Evolutionary conservation across 2,797 vertebrate genomes (phyloP).

Genomic region (Pipistrellus nathusii): DNA sequence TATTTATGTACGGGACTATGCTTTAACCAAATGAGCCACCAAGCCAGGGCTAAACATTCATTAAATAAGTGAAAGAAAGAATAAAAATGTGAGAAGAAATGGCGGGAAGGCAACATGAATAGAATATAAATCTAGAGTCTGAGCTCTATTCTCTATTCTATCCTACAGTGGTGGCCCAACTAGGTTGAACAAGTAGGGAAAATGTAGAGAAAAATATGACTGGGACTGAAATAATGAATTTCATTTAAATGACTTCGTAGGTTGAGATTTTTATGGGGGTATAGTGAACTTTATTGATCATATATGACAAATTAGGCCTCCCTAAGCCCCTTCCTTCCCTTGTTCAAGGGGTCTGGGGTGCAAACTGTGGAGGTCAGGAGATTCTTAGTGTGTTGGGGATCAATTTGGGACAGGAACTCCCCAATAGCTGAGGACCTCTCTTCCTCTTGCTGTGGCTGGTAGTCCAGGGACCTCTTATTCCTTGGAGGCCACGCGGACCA

Average conservation of each 20-base stretch:
- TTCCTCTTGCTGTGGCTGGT: background rate
- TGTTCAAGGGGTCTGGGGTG: background rate
- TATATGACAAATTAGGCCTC: background rate
- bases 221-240: background rate
- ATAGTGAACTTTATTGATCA: too few species aligned
- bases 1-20: background rate
- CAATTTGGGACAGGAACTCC: background rate
- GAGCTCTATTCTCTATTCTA: background rate
- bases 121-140: background rate
- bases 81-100: background rate
- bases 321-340: background rate
- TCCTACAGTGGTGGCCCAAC: background rate
- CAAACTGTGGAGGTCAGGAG: background rate
- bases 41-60: background rate
- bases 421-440: background rate
- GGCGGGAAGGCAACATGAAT: slow-evolving; percentile 9
- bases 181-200: background rate
- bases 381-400: background rate
- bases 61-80: slow-evolving; percentile 39
- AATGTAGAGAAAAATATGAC: background rate
- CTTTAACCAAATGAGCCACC: background rate
- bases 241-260: slow-evolving; percentile 26
- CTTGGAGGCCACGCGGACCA: background rate
- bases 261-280: background rate
- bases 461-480: background rate